Evolutionary conservation across 1,140 invertebrate genomes (phyloP), one percentile per base, ranked within the genome.

Genomic region (Psix sp.): DNA sequence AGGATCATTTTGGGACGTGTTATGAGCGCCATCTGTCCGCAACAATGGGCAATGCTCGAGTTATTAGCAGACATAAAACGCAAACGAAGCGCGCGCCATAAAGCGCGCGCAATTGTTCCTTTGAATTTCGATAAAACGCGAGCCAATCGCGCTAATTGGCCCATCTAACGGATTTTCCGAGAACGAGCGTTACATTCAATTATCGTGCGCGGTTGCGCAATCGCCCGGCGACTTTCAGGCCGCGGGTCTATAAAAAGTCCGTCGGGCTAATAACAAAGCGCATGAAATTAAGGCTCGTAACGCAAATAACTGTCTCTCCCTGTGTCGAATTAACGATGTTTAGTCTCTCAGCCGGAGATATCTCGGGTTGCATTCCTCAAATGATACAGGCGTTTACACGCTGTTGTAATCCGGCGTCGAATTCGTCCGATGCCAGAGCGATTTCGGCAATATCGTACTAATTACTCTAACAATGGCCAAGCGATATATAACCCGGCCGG

Each of bases 371-470:
- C 70, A 74, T 74, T 74, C 42, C 24, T 66, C 35, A 35, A 38
- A 66, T 67, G 62, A 57, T 62, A 74, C 70, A 43, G 21, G 42
- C 70, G 62, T 54, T 74, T 74, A 74, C 70, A 74, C 38, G 46
- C 14, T 73, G 70, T 73, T 59, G 60, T 40, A 73, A 73, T 66
- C 54, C 20, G 43, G 7, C 10, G 29, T 51, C 31, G 51, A 49
- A 74, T 65, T 43, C 51, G 36, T 39, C 21, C 49, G 17, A 74
- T 65, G 72, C 72, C 57, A 68, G 46, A 38, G 26, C 17, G 63
- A 65, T 68, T 74, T 74, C 72, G 57, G 63, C 72, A 68, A 74
- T 74, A 74, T 65, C 57, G 51, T 5, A 54, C 72, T 59, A 68
- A 74, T 74, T 74, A 40, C 48, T 56, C 2, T 40, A 42, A 74